These are phyloP conservation scores for Lepidochrysops patricia DNA, from an alignment of 2,888 invertebrate species.

Conservation along the genomic window DNA sequence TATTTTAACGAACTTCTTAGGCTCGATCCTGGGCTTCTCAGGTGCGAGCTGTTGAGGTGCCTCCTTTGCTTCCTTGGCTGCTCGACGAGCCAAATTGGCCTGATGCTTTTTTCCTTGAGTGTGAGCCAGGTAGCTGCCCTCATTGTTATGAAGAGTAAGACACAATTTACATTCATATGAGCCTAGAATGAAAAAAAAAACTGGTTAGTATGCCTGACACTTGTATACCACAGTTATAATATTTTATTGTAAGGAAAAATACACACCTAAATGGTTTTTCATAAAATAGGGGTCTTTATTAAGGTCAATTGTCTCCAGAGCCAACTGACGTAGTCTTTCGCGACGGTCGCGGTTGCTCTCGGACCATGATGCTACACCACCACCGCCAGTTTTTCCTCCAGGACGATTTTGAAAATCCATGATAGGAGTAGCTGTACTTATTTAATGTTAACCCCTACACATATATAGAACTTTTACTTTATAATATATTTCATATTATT, in stretches of 20 bases:
- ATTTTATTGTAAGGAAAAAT: neutral
- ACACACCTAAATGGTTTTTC: slow-evolving; percentile 96
- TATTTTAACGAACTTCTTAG: slow-evolving; percentile 99
- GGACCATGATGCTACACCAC: slow-evolving; percentile 98
- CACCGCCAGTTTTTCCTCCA: slow-evolving; percentile 99
- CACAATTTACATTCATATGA: slow-evolving; percentile 99
- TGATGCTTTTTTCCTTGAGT: slow-evolving; percentile 99
- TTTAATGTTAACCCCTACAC: neutral
- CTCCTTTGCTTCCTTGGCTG: slow-evolving; percentile 98
- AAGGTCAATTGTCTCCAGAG: slow-evolving; percentile 97
- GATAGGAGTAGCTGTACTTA: slow-evolving; percentile 11
- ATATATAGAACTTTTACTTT: too few species aligned
- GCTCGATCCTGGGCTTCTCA: slow-evolving; percentile 96
- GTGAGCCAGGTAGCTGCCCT: slow-evolving; percentile 98
- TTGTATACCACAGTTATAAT: too few species aligned
- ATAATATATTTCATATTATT: too few species aligned
- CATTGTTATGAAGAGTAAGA: slow-evolving; percentile 98
- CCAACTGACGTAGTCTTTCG: slow-evolving; percentile 95
- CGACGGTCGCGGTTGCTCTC: slow-evolving; percentile 97
- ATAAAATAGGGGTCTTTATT: slow-evolving; percentile 99
- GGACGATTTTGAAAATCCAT: slow-evolving; percentile 99
- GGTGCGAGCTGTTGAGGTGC: slow-evolving; percentile 95
- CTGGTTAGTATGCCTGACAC: neutral
- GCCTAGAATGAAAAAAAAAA: slow-evolving; percentile 59
- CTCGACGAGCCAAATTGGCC: slow-evolving; percentile 96